phyloP scores from a whole-genome alignment of 2,113 vertebrate genomes.

The Diadophis punctatus region DNA sequence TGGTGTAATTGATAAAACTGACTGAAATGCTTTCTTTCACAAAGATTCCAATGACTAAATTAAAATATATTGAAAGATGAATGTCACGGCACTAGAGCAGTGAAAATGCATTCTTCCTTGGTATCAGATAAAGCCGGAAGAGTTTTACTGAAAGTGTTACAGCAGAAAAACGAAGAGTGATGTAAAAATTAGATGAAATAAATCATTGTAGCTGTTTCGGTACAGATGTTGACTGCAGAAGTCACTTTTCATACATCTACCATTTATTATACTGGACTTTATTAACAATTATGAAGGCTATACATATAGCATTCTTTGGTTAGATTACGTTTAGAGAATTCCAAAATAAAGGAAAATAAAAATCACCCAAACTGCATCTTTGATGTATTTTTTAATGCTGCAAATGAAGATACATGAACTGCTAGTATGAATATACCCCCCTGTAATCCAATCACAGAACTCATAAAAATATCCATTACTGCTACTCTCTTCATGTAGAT shows the following conservation, averaged over 20 bases:
- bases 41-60: slow-evolving; percentile 60
- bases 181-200: slow-evolving; percentile 68
- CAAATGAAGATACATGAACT: background rate
- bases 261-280: slow-evolving; percentile 55
- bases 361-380: slow-evolving; percentile 17
- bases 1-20: slow-evolving; percentile 53
- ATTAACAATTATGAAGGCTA: slow-evolving; percentile 45
- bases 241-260: slow-evolving; percentile 66
- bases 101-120: slow-evolving; percentile 58
- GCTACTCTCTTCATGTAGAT: background rate
- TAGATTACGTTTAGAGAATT: slow-evolving; percentile 12
- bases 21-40: slow-evolving; percentile 57
- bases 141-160: slow-evolving; percentile 58
- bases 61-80: slow-evolving; percentile 69
- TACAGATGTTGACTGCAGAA: slow-evolving; percentile 63
- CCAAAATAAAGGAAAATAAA: slow-evolving; percentile 23
- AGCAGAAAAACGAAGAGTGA: slow-evolving; percentile 67
- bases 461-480: background rate
- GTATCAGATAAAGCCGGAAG: slow-evolving; percentile 61
- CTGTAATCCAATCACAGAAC: background rate
- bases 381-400: slow-evolving; percentile 20
- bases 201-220: slow-evolving; percentile 59
- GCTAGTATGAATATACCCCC: background rate
- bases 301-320: slow-evolving; percentile 48
- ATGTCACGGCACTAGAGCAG: slow-evolving; percentile 55